phyloP scores from a whole-genome alignment of 2,888 invertebrate species.

The Mayetiola destructor region DNA sequence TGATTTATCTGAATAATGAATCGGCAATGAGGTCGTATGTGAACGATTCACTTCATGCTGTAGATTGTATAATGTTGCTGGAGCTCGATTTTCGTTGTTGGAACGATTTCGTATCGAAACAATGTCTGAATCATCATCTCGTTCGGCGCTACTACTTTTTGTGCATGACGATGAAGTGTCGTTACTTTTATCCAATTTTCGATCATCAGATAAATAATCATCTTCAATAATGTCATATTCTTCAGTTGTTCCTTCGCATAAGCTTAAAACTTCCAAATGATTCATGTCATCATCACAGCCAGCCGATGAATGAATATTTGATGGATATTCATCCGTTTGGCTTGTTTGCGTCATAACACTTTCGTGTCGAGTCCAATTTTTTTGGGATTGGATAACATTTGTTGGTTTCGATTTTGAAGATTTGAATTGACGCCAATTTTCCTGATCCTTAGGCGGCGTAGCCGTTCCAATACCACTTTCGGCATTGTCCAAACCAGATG shows the following conservation, averaged over 20 bases:
- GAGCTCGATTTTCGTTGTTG: background rate
- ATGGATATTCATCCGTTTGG: background rate
- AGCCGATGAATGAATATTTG: background rate
- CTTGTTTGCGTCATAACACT: constrained; percentile 17
- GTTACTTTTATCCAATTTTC: constrained; percentile 3
- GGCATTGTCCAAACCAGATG: constrained; percentile 28
- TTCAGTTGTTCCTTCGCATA: constrained; percentile 28
- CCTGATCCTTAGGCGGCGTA: constrained; percentile 32
- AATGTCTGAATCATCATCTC: constrained; percentile 9
- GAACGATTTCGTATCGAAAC: background rate
- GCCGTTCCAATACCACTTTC: constrained; percentile 34
- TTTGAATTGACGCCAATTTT: constrained; percentile 10
- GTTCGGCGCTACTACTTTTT: constrained; percentile 9
- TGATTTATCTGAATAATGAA: constrained; percentile 13
- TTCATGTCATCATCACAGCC: constrained; percentile 30
- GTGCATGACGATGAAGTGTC: constrained; percentile 6
- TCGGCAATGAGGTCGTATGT: constrained; percentile 4
- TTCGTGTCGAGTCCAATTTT: constrained; percentile 16
- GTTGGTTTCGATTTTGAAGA: background rate
- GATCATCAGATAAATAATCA: constrained; percentile 16
- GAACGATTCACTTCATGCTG: background rate
- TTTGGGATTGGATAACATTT: background rate
- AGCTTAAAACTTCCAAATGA: constrained; percentile 32
- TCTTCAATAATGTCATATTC: constrained; percentile 22
- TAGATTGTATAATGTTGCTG: background rate